Conservation (phyloP, 2,797 vertebrate species). For the Menidia menidia region DNA sequence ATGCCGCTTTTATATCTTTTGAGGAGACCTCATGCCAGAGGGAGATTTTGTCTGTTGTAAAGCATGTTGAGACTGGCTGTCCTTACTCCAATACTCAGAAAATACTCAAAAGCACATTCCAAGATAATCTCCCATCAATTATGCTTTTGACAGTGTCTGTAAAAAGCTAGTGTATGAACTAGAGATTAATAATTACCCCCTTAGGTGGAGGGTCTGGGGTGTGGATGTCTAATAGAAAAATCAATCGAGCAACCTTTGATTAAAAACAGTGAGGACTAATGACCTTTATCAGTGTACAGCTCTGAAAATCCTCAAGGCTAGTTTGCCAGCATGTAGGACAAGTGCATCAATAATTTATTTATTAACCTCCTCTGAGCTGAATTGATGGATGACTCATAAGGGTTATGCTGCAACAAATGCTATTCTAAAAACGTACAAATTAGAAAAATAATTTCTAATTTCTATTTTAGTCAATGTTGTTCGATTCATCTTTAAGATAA, state of each 20-base stretch:
- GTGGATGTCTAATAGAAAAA: background rate
- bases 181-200: background rate
- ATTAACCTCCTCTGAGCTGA: background rate
- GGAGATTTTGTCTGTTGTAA: constrained; percentile 9
- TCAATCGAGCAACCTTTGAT: background rate
- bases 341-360: background rate
- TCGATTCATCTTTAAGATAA: background rate
- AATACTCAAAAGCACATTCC: constrained; percentile 15
- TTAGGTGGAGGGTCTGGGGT: background rate
- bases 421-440: background rate
- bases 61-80: constrained; percentile 8
- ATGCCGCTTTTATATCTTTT: constrained; percentile 51
- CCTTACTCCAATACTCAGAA: background rate
- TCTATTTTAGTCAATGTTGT: background rate
- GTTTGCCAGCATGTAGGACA: constrained; percentile 1
- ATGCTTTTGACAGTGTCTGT: background rate
- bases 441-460: background rate
- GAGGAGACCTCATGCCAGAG: constrained; percentile 10
- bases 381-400: background rate
- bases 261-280: background rate
- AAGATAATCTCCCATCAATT: background rate
- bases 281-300: constrained; percentile 3
- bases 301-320: background rate
- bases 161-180: background rate
- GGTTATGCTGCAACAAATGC: background rate